Evolutionary conservation across 2,888 invertebrate genomes (phyloP).

Genomic region (Aporophyla lueneburgensis): DNA sequence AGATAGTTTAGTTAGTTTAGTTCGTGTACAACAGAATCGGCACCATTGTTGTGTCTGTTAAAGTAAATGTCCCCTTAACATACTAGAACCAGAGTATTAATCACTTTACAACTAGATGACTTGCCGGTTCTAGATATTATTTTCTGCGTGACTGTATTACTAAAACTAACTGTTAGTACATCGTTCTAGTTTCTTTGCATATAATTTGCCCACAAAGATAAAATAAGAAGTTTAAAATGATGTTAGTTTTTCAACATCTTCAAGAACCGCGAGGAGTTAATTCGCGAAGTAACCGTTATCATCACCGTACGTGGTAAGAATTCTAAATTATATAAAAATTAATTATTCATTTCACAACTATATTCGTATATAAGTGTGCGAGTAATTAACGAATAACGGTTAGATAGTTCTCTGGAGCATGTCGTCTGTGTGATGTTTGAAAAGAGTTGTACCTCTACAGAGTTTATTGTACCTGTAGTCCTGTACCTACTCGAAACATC

Average conservation of each 20-base stretch:
- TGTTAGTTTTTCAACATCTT: constrained; percentile 61
- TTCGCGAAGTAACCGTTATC: constrained; percentile 72
- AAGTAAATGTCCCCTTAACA: not conserved
- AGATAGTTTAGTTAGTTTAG: too few species aligned
- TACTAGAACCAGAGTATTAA: not conserved
- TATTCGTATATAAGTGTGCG: constrained; percentile 63
- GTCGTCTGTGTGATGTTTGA: constrained; percentile 38
- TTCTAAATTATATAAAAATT: constrained; percentile 60
- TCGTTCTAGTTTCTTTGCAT: constrained; percentile 70
- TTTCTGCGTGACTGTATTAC: constrained; percentile 54
- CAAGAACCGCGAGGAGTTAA: constrained; percentile 55
- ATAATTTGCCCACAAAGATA: constrained; percentile 60
- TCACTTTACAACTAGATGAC: not conserved
- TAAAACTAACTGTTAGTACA: constrained; percentile 67
- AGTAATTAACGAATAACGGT: constrained; percentile 71
- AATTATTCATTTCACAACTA: constrained; percentile 69
- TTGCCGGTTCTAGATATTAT: not conserved
- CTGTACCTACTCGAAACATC: not conserved
- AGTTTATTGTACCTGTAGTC: not conserved
- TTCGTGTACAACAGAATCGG: too few species aligned
- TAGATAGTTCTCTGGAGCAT: constrained; percentile 60
- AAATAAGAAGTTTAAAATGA: constrained; percentile 43
- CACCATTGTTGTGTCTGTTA: not conserved
- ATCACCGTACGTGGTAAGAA: constrained; percentile 46
- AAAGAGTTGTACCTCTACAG: constrained; percentile 9